Evolutionary conservation across 2,113 vertebrate species (phyloP).

Genomic region (Aptenodytes forsteri): DNA sequence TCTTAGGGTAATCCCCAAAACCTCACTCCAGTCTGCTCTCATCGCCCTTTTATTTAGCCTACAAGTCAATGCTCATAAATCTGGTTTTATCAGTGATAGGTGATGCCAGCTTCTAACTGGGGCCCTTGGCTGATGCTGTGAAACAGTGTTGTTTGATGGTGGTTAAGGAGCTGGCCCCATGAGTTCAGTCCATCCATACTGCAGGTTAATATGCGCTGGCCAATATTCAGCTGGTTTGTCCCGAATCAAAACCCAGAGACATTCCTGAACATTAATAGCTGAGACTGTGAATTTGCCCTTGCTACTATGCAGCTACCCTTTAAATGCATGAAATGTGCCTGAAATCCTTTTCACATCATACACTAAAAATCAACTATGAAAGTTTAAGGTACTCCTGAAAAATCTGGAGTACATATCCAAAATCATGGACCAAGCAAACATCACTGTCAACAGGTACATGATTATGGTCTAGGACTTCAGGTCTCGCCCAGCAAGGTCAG

Average conservation of each 20-base stretch:
- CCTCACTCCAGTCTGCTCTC: background rate
- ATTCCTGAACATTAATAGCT: background rate
- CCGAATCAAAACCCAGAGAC: background rate
- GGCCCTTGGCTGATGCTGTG: background rate
- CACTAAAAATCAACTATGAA: background rate
- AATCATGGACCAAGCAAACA: background rate
- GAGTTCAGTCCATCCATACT: background rate
- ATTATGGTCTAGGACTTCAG: background rate
- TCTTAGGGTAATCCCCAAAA: background rate
- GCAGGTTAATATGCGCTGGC: background rate
- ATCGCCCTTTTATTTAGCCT: background rate
- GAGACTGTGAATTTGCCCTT: background rate
- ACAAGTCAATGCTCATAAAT: accelerated
- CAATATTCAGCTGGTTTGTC: background rate
- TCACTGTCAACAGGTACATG: background rate
- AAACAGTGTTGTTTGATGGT: background rate
- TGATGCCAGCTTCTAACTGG: background rate
- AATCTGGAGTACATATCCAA: background rate
- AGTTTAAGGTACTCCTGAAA: background rate
- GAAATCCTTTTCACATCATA: background rate
- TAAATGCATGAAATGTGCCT: background rate
- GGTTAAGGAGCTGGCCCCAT: background rate
- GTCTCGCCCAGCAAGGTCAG: background rate
- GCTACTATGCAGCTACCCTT: background rate
- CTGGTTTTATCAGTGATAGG: background rate